Evolutionary conservation across 2,888 invertebrate species (phyloP).

Genomic region (Watsonalla binaria): DNA sequence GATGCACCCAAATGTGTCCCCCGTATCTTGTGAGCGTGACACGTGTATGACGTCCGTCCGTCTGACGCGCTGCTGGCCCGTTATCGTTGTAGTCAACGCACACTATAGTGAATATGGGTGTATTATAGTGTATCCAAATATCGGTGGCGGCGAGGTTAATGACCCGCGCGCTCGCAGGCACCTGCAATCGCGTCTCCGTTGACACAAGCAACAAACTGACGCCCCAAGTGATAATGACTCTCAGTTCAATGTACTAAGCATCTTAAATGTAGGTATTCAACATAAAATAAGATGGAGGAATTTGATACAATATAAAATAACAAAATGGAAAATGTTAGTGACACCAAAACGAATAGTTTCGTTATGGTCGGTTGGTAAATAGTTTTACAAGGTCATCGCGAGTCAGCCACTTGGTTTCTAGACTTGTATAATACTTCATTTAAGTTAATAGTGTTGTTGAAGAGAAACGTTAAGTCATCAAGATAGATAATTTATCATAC

Average conservation of each 20-base stretch:
- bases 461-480: no score
- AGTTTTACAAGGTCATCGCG: neutral
- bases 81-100: slow-evolving; percentile 45
- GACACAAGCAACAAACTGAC: slow-evolving; percentile 57
- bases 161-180: slow-evolving; percentile 55
- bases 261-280: slow-evolving; percentile 25
- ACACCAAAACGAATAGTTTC: neutral
- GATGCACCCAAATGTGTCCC: slow-evolving; percentile 19
- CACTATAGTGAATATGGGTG: slow-evolving; percentile 40
- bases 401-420: no score
- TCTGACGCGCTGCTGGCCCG: slow-evolving; percentile 40
- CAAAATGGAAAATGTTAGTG: neutral
- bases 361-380: neutral
- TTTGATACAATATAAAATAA: neutral
- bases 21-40: slow-evolving; percentile 29
- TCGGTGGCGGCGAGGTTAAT: slow-evolving; percentile 63
- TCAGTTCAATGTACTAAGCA: slow-evolving; percentile 53
- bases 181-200: slow-evolving; percentile 72
- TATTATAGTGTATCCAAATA: slow-evolving; percentile 69
- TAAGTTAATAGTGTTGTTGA: no score
- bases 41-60: slow-evolving; percentile 38
- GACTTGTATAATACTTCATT: no score
- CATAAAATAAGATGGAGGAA: neutral
- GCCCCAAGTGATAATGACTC: slow-evolving; percentile 63
- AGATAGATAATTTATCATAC: no score